Evolutionary conservation across 2,888 invertebrate genomes (phyloP).

Genomic region (Embidobia sp.): DNA sequence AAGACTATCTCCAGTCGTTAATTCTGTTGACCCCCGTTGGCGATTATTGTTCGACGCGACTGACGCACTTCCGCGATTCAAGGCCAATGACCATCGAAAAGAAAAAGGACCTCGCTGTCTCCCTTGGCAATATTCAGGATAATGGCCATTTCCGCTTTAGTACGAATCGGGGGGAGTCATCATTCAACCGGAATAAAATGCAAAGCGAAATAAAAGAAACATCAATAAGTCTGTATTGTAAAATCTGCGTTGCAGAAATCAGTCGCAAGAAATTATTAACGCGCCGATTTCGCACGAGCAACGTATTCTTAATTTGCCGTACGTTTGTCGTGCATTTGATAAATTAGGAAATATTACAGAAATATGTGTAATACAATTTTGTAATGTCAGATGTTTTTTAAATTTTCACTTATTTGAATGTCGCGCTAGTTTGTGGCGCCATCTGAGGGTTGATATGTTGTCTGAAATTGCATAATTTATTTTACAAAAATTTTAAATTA

Average conservation of each 20-base stretch:
- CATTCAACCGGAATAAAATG: slow-evolving; percentile 50
- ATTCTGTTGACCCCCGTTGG: slow-evolving; percentile 8
- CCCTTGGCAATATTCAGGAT: slow-evolving; percentile 55
- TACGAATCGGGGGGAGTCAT: slow-evolving; percentile 46
- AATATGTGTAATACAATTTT: no score
- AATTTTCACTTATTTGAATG: no score
- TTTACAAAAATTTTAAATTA: no score
- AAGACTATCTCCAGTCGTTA: neutral
- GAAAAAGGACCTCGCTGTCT: slow-evolving; percentile 50
- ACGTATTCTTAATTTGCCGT: no score
- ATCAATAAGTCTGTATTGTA: slow-evolving; percentile 29
- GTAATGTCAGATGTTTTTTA: no score
- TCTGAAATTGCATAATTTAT: no score
- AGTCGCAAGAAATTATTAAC: slow-evolving; percentile 41
- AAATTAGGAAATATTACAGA: no score
- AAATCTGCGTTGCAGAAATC: slow-evolving; percentile 15
- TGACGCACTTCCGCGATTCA: slow-evolving; percentile 72
- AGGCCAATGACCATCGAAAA: slow-evolving; percentile 67
- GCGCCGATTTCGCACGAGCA: no score
- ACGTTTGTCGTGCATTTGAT: no score
- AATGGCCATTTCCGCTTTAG: slow-evolving; percentile 55
- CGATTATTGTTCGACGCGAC: slow-evolving; percentile 29
- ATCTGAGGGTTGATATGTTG: no score
- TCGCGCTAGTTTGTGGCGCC: no score
- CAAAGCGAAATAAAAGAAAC: slow-evolving; percentile 33